Evolutionary conservation across 2,797 vertebrate species (phyloP).

Genomic region (Ciconia nigra): DNA sequence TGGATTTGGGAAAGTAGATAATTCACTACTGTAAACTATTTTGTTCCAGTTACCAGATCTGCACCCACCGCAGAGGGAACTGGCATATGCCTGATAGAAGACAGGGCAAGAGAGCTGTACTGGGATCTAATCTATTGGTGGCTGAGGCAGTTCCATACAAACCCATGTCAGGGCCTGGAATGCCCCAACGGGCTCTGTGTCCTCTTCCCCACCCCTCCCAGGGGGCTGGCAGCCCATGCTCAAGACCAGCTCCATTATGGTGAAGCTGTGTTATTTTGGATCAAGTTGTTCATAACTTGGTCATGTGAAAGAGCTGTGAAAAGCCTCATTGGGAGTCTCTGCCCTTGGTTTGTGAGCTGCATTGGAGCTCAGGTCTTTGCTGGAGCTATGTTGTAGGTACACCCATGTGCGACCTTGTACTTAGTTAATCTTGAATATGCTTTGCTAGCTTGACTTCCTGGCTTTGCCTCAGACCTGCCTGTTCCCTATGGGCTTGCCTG

Average conservation of each 20-base stretch:
- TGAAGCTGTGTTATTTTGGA: background rate
- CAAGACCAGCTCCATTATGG: background rate
- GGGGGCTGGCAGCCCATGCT: background rate
- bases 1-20: background rate
- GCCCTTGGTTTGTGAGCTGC: background rate
- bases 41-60: background rate
- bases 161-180: background rate
- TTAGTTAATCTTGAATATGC: background rate
- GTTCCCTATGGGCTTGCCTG: background rate
- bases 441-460: background rate
- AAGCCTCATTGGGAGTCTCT: background rate
- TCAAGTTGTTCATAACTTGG: background rate
- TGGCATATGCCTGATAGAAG: background rate
- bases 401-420: too few relatives aligned
- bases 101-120: background rate
- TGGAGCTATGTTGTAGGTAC: background rate
- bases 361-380: background rate
- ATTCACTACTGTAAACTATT: background rate
- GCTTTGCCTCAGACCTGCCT: background rate
- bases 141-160: background rate
- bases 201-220: background rate
- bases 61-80: background rate
- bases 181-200: background rate
- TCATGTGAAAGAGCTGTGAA: background rate
- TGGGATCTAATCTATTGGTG: background rate